Percentiles rank a stretch among this genome's conserved stretches.
These are phyloP conservation scores for Picathartes gymnocephalus DNA, from an alignment of 2,113 vertebrate genomes.

Conservation along the genomic window DNA sequence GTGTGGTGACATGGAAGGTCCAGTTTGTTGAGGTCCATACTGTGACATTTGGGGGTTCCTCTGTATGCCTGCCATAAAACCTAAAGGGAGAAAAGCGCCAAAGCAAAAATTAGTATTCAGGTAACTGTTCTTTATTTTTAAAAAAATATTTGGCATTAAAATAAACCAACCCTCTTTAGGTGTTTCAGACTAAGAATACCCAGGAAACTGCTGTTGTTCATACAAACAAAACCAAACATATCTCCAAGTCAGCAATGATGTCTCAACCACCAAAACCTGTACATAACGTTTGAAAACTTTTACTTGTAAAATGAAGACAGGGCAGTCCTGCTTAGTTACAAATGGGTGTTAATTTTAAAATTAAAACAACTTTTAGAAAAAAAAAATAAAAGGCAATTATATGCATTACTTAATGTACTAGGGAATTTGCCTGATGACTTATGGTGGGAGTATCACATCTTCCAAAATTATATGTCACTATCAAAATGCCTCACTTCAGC, in stretches of 20 bases:
- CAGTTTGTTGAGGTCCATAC: slow-evolving; percentile 87
- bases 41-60: slow-evolving; percentile 87
- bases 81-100: slow-evolving; percentile 64
- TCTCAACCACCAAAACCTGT: neutral
- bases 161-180: neutral
- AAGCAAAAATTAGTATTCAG: neutral
- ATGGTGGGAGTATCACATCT: neutral
- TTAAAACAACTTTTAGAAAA: neutral
- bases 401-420: neutral
- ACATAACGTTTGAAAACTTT: neutral
- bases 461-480: neutral
- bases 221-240: neutral
- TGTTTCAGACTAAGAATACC: neutral
- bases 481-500: neutral
- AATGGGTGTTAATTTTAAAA: neutral
- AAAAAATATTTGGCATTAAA: neutral
- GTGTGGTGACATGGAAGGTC: slow-evolving; percentile 89
- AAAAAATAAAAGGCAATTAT: neutral
- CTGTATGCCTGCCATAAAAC: slow-evolving; percentile 87
- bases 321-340: neutral
- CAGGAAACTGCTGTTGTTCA: neutral
- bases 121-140: neutral
- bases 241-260: neutral
- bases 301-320: neutral
- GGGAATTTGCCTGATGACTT: neutral